A percentile compares a stretch with the other conserved stretches of the same genome.
phyloP scores from a whole-genome alignment of 2,113 vertebrate species.

The Ursus arctos region DNA sequence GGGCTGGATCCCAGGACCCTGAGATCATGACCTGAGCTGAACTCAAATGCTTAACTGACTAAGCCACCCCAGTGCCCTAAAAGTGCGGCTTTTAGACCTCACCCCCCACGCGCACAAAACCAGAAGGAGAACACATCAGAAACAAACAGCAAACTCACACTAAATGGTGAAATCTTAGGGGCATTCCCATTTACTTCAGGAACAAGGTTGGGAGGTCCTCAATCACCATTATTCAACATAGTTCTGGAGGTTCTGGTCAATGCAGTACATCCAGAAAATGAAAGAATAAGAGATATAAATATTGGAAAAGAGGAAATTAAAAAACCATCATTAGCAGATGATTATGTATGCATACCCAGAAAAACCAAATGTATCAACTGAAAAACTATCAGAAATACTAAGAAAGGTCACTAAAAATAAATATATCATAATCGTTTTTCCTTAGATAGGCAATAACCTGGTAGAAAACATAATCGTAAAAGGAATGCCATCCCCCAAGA shows the following conservation, averaged over 20 bases:
- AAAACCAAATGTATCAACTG: conserved; percentile 12
- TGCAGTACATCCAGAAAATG: not conserved
- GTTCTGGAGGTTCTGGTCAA: not conserved
- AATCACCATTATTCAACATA: not conserved
- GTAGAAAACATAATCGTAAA: conserved; percentile 23
- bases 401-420: conserved; percentile 39
- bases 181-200: not conserved
- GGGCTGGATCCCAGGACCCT: not conserved
- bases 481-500: not conserved
- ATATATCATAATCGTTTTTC: conserved; percentile 1
- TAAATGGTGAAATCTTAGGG: conserved; percentile 31
- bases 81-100: not conserved
- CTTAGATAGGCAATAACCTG: not conserved
- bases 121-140: conserved; percentile 33
- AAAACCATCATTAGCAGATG: not conserved
- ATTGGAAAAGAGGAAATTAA: not conserved
- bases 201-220: not conserved
- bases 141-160: not conserved
- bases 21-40: not conserved
- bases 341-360: not conserved
- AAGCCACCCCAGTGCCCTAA: not conserved
- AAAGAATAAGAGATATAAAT: not conserved
- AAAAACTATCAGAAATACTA: conserved; percentile 52
- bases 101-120: not conserved
- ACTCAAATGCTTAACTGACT: not conserved